A percentile compares a stretch with the other conserved stretches of the same genome.
Conservation (phyloP, 1,140 invertebrate genomes). For the Thaumatotibia leucotreta region DNA sequence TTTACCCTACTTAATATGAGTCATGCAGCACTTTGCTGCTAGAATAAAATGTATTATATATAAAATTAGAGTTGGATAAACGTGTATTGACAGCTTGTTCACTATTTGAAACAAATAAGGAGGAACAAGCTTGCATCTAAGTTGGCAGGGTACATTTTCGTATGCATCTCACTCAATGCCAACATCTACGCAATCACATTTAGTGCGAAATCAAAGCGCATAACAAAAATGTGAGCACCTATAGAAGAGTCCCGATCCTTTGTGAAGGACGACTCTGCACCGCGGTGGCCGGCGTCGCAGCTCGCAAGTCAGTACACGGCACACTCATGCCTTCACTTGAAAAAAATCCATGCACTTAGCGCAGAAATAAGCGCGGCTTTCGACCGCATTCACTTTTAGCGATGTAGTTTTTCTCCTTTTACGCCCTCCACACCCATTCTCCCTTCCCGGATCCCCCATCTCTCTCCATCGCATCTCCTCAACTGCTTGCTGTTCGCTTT, state of each 20-base stretch:
- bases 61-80: too few species aligned
- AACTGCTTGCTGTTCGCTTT: constrained; percentile 58
- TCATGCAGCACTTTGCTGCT: too few species aligned
- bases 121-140: too few species aligned
- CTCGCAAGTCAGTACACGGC: constrained; percentile 22
- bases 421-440: constrained; percentile 68
- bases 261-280: constrained; percentile 13
- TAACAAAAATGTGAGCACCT: constrained; percentile 14
- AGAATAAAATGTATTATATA: too few species aligned
- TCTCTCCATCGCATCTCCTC: constrained; percentile 46
- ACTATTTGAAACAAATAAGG: too few species aligned
- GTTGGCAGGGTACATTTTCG: too few species aligned
- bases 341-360: constrained; percentile 75
- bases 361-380: constrained; percentile 73
- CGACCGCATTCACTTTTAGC: constrained; percentile 76
- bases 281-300: constrained; percentile 23
- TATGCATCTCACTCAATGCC: too few species aligned
- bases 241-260: constrained; percentile 18
- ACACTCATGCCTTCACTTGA: constrained; percentile 63
- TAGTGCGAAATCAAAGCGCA: not conserved
- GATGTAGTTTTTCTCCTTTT: constrained; percentile 75
- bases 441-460: constrained; percentile 50
- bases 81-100: too few species aligned
- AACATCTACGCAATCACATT: not conserved
- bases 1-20: too few species aligned